phyloP scores from a whole-genome alignment of 2,888 invertebrate genomes.

The Caenorhabditis sp. region DNA sequence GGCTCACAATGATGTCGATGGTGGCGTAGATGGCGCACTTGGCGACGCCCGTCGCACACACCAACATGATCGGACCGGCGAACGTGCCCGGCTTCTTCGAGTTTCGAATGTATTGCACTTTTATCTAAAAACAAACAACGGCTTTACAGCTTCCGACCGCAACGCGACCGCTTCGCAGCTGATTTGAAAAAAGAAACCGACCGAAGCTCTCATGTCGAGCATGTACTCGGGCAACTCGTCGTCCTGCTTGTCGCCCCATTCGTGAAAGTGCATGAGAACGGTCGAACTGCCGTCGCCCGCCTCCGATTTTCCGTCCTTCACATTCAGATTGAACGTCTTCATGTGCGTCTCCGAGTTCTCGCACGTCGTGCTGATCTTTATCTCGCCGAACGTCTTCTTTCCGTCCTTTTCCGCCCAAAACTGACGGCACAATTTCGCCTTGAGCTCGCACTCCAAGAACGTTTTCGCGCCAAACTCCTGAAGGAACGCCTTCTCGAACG shows the following conservation, averaged over 20 bases:
- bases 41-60: constrained; percentile 46
- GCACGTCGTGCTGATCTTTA: constrained; percentile 23
- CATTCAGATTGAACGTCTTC: constrained; percentile 32
- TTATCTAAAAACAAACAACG: constrained; percentile 35
- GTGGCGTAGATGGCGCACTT: constrained; percentile 46
- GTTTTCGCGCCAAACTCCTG: constrained; percentile 25
- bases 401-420: constrained; percentile 49
- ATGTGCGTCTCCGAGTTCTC: constrained; percentile 43
- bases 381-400: neutral
- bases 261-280: constrained; percentile 45
- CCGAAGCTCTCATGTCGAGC: constrained; percentile 49
- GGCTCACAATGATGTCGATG: constrained; percentile 46
- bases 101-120: constrained; percentile 39
- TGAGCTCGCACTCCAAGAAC: constrained; percentile 31
- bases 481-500: constrained; percentile 35
- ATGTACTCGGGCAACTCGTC: constrained; percentile 49
- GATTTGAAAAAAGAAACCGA: neutral
- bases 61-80: constrained; percentile 48
- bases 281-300: constrained; percentile 4
- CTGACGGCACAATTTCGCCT: constrained; percentile 14
- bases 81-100: constrained; percentile 31
- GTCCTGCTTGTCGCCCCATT: constrained; percentile 31
- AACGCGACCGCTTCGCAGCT: neutral
- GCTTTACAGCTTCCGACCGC: neutral
- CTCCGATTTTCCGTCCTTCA: constrained; percentile 17